Conservation (phyloP, 2,888 invertebrate genomes). For the Gerris lacustris region DNA sequence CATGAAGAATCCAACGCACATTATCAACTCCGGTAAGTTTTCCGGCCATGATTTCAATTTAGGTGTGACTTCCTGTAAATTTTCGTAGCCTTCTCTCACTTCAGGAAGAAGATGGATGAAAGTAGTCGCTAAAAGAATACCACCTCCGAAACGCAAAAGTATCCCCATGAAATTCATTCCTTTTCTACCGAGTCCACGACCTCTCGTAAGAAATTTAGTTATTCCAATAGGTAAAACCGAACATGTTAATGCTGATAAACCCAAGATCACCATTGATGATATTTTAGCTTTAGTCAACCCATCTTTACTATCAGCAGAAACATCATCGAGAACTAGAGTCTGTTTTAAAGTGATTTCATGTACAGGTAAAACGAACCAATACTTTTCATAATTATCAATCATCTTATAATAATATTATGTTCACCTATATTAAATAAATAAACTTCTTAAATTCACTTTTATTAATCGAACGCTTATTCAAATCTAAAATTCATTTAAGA, state of each 20-base stretch:
- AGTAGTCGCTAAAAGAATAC: slow-evolving; percentile 51
- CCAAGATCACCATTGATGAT: slow-evolving; percentile 64
- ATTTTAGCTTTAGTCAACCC: slow-evolving; percentile 55
- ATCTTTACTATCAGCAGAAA: not conserved
- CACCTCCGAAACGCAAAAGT: slow-evolving; percentile 51
- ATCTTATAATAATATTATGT: too few species aligned
- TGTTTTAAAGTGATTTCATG: not conserved
- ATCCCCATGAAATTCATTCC: slow-evolving; percentile 36
- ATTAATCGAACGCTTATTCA: too few species aligned
- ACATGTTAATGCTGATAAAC: slow-evolving; percentile 58
- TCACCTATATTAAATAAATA: too few species aligned
- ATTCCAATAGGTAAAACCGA: slow-evolving; percentile 56
- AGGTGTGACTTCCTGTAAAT: slow-evolving; percentile 34
- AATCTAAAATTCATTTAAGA: too few species aligned
- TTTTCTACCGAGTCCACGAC: not conserved
- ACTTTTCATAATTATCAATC: not conserved
- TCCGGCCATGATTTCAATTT: slow-evolving; percentile 31
- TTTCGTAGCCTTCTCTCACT: slow-evolving; percentile 45
- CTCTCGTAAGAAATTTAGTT: slow-evolving; percentile 3
- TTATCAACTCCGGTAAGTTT: slow-evolving; percentile 31
- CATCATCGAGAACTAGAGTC: not conserved
- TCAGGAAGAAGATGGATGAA: slow-evolving; percentile 54
- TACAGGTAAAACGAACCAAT: not conserved
- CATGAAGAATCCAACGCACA: slow-evolving; percentile 44
- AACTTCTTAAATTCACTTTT: too few species aligned